These are phyloP conservation scores for Leucophenga maculata DNA, from an alignment of 2,888 invertebrate species.

Conservation along the genomic window DNA sequence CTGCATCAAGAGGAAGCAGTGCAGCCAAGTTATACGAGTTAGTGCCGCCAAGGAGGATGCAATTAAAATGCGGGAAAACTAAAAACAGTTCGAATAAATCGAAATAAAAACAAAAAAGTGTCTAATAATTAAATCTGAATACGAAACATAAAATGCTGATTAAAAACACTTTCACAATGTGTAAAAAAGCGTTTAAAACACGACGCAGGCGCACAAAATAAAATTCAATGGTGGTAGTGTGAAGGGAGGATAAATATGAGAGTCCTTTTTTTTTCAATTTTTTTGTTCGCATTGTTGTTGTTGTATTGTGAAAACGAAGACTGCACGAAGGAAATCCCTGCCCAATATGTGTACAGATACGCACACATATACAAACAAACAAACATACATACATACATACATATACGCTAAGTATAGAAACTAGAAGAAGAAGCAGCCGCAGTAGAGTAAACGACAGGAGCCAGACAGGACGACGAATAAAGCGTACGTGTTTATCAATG, in stretches of 20 bases:
- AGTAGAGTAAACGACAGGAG: constrained; percentile 40
- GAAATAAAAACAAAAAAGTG: too few relatives aligned
- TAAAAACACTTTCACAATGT: too few relatives aligned
- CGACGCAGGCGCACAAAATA: too few relatives aligned
- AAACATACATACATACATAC: constrained; percentile 34
- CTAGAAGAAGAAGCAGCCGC: constrained; percentile 45
- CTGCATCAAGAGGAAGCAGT: too few relatives aligned
- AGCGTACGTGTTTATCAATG: not conserved
- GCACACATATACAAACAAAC: constrained; percentile 29
- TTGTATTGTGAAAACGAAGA: constrained; percentile 53
- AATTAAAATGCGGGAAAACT: too few relatives aligned
- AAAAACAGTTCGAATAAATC: too few relatives aligned
- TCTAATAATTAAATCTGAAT: too few relatives aligned
- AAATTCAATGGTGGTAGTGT: too few relatives aligned
- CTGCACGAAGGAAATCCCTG: constrained; percentile 50
- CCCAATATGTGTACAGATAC: constrained; percentile 50
- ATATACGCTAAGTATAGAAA: constrained; percentile 34
- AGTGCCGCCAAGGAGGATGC: too few relatives aligned
- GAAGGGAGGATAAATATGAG: not conserved
- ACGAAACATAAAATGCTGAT: too few relatives aligned
- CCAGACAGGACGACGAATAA: constrained; percentile 18
- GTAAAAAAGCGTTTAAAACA: too few relatives aligned
- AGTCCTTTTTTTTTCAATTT: constrained; percentile 45
- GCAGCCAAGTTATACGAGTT: too few relatives aligned
- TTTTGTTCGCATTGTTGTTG: constrained; percentile 32